Evolutionary conservation across 2,113 vertebrate species (phyloP), one percentile per base, ranked within the genome.

Genomic region (Tachysurus vachellii): DNA sequence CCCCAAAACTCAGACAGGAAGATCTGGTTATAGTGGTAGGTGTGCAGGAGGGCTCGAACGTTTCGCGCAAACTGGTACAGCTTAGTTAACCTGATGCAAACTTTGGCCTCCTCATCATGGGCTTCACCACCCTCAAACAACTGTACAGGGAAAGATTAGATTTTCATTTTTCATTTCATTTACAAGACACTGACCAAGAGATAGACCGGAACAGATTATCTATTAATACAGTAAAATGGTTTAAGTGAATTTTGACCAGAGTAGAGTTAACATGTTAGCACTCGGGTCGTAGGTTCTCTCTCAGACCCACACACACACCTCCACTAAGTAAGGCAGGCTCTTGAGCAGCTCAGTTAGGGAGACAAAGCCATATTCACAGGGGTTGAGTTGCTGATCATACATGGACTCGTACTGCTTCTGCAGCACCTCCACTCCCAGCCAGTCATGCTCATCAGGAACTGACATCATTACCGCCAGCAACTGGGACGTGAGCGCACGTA

Each of bases 1-100:
- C 93, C 87, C 8, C 95, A 92, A 91, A 99, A 99, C 88, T 99
- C 98, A 0, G 96, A 96, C 84, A 99, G 95, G 92, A 99, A 99
- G 91, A 99, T 97, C 93, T 99, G 98, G 92, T 99, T 97, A 93
- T 99, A 99, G 87, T 99, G 98, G 91, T 99, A 99, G 9, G 98
- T 99, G 89, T 97, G 97, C 84, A 99, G 97, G 85, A 99, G 92
- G 6, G 96, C 96, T 0, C 98, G 96, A 0, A 99, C 96, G 0
- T 96, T 96, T 81, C 98, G 96, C 53, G 98, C 98, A 91, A 99
- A 99, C 93, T 97, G 92, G 88, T 99, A 99, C 4, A 99, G 95
- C 85, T 91, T 93, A 11, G 98, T 99, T 82, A 99, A 96, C 92
- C 95, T 95, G 89, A 99, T 97, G 57, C 92, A 94, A 64, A 98